Conservation (phyloP, 2,888 invertebrate genomes). For the Platycnemis pennipes region DNA sequence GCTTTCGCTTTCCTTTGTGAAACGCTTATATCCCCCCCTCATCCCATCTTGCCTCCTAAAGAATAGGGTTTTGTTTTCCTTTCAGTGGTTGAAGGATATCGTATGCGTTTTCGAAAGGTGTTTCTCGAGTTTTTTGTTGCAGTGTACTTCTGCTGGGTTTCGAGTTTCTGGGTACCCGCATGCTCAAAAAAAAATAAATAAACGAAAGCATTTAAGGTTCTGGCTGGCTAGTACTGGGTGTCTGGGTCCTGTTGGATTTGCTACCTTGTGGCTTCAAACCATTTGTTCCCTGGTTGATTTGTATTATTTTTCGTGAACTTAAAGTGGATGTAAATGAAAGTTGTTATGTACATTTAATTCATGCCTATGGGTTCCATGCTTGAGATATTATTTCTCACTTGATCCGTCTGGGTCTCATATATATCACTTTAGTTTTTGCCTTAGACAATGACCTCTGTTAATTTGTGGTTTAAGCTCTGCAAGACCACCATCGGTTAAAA, state of each 20-base stretch:
- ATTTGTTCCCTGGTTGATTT: no score
- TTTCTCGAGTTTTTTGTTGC: not conserved
- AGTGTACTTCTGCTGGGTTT: not conserved
- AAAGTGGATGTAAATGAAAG: no score
- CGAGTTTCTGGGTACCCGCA: not conserved
- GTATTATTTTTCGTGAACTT: no score
- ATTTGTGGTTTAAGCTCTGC: no score
- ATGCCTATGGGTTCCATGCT: no score
- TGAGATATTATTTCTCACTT: no score
- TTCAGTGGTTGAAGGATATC: not conserved
- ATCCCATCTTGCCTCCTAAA: not conserved
- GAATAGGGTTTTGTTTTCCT: not conserved
- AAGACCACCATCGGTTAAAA: no score
- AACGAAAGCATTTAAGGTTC: not conserved
- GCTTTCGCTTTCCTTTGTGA: constrained; percentile 44
- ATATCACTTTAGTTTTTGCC: no score
- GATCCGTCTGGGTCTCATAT: no score
- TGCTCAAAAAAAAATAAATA: not conserved
- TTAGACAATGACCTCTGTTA: no score
- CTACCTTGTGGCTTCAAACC: no score
- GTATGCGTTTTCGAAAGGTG: not conserved
- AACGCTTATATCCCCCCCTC: not conserved
- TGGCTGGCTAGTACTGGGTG: not conserved
- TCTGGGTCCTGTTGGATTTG: not conserved
- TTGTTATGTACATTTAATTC: no score